Conservation (phyloP, 2,797 vertebrate genomes). For the Anolis apletophallus region DNA sequence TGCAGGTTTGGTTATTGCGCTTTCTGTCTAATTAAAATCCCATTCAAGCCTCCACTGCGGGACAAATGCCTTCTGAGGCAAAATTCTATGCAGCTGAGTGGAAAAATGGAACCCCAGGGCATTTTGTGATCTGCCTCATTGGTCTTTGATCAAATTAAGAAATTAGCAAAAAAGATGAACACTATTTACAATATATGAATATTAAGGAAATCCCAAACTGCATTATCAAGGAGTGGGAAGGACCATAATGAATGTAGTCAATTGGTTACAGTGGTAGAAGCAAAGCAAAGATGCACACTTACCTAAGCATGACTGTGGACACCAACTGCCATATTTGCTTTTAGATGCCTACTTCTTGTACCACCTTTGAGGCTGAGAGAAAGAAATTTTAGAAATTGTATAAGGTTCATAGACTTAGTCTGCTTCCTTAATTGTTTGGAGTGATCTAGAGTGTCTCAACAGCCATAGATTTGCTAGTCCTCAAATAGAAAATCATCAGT, state of each 20-base stretch:
- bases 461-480: neutral
- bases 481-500: neutral
- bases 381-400: no score
- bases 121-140: neutral
- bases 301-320: neutral
- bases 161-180: neutral
- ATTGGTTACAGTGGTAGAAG: no score
- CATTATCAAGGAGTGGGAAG: neutral
- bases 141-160: neutral
- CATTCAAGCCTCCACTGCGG: neutral
- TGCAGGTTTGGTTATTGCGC: neutral
- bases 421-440: no score
- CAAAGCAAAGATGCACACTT: neutral
- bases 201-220: neutral
- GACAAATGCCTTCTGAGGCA: neutral
- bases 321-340: neutral
- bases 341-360: neutral
- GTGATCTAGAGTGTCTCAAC: no score
- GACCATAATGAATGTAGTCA: neutral
- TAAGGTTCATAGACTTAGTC: no score
- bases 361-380: no score
- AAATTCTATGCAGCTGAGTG: neutral
- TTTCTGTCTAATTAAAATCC: neutral
- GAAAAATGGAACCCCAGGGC: neutral
- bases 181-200: neutral